Conservation (phyloP, 2,888 invertebrate species). For the Nyleta sp. region DNA sequence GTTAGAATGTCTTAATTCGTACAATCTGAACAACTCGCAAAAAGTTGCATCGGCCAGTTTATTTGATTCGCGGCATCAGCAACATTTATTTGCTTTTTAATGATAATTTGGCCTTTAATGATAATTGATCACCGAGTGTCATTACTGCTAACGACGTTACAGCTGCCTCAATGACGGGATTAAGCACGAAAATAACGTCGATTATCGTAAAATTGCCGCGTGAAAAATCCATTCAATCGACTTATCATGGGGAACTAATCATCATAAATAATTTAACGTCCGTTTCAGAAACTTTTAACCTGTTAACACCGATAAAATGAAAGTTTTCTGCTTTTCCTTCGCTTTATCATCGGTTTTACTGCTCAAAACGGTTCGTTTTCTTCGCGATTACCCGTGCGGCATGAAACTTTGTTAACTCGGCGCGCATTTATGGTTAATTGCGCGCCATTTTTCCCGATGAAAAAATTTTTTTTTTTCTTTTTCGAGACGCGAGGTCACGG, state of each 20-base stretch:
- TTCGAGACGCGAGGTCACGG: slow-evolving; percentile 1
- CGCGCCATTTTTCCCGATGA: slow-evolving; percentile 14
- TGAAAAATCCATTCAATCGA: slow-evolving; percentile 42
- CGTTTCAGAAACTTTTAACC: slow-evolving; percentile 36
- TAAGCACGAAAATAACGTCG: slow-evolving; percentile 31
- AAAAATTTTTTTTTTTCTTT: slow-evolving; percentile 21
- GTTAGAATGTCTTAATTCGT: slow-evolving; percentile 21
- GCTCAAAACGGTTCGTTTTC: slow-evolving; percentile 19
- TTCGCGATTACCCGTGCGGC: slow-evolving; percentile 17
- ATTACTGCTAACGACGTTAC: slow-evolving; percentile 26
- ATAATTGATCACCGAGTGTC: slow-evolving; percentile 42
- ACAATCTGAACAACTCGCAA: no score
- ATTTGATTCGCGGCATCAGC: slow-evolving; percentile 4
- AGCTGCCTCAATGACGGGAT: slow-evolving; percentile 23
- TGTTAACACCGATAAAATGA: slow-evolving; percentile 43
- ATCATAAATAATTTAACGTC: slow-evolving; percentile 48
- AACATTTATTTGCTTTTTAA: slow-evolving; percentile 11
- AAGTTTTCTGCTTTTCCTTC: slow-evolving; percentile 35
- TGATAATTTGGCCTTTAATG: slow-evolving; percentile 15
- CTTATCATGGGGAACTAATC: slow-evolving; percentile 47
- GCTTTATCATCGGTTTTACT: slow-evolving; percentile 34
- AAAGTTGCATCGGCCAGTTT: no score
- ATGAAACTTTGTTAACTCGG: slow-evolving; percentile 20
- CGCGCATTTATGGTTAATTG: slow-evolving; percentile 23
- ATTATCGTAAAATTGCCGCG: slow-evolving; percentile 41